Conservation (phyloP, 2,113 vertebrate genomes). For the Taxidea taxus region DNA sequence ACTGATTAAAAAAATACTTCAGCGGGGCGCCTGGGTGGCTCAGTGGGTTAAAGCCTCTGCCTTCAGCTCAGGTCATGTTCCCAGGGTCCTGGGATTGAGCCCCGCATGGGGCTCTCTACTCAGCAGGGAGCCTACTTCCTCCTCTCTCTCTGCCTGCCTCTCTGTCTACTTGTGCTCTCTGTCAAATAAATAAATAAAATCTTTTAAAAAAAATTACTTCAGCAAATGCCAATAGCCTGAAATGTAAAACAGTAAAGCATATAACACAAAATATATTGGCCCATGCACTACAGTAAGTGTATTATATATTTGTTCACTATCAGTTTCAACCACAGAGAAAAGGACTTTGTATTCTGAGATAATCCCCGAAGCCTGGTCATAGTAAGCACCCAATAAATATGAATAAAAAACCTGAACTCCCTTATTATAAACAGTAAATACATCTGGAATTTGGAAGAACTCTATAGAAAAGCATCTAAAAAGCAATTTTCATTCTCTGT, state of each 20-base stretch:
- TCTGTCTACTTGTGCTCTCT: too few species aligned
- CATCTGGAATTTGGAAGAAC: background rate
- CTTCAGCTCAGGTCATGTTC: too few species aligned
- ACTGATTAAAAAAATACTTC: background rate
- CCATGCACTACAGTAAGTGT: too few species aligned
- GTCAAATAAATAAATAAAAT: too few species aligned
- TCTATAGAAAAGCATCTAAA: slow-evolving; percentile 23
- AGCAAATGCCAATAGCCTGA: background rate
- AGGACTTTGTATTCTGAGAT: slow-evolving; percentile 27
- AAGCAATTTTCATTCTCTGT: background rate
- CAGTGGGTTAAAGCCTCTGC: too few species aligned
- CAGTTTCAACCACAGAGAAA: background rate
- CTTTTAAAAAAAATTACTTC: background rate
- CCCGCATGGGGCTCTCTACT: too few species aligned
- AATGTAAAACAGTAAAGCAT: background rate
- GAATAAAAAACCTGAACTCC: background rate
- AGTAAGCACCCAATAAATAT: background rate
- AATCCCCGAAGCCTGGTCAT: background rate
- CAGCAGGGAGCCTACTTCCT: too few species aligned
- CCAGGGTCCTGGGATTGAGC: too few species aligned
- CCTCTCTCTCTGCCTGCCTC: too few species aligned
- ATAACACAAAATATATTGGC: background rate
- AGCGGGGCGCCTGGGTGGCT: too few species aligned
- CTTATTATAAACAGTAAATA: background rate
- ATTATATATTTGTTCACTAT: background rate